These are phyloP conservation scores for Heliornis fulica DNA, from an alignment of 2,113 vertebrate species.

Conservation along the genomic window DNA sequence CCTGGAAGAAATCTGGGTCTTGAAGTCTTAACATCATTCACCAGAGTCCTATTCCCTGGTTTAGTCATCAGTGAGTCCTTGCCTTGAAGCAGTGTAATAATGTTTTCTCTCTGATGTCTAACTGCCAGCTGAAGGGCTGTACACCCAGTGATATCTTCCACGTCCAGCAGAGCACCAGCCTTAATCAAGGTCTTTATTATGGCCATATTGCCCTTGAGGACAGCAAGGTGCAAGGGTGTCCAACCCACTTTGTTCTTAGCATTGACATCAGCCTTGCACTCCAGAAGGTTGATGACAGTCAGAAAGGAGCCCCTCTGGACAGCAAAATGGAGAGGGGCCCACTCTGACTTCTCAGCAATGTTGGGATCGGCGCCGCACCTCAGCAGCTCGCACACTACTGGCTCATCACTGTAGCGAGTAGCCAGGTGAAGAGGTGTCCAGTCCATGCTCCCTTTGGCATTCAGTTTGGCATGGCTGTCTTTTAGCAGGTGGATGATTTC, in stretches of 20 bases:
- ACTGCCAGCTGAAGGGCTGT: slow-evolving; percentile 78
- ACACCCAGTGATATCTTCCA: slow-evolving; percentile 69
- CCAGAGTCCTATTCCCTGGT: fast-evolving
- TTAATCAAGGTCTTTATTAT: slow-evolving; percentile 80
- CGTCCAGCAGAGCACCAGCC: slow-evolving; percentile 65
- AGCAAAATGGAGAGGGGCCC: slow-evolving; percentile 82
- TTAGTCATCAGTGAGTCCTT: background rate
- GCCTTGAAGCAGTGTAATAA: slow-evolving; percentile 67
- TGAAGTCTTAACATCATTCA: background rate
- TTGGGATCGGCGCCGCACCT: slow-evolving; percentile 75
- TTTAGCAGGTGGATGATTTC: slow-evolving; percentile 76
- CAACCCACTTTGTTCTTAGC: slow-evolving; percentile 72
- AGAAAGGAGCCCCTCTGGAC: slow-evolving; percentile 74
- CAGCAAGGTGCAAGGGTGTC: slow-evolving; percentile 81
- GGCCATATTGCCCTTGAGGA: slow-evolving; percentile 72
- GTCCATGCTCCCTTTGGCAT: slow-evolving; percentile 68
- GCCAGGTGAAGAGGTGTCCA: slow-evolving; percentile 86
- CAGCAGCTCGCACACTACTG: slow-evolving; percentile 72
- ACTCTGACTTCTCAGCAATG: slow-evolving; percentile 69
- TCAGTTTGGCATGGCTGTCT: slow-evolving; percentile 61
- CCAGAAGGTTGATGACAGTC: slow-evolving; percentile 76
- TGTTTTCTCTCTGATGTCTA: slow-evolving; percentile 64
- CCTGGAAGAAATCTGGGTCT: background rate
- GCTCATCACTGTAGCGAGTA: slow-evolving; percentile 69
- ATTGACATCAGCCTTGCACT: slow-evolving; percentile 74